Evolutionary conservation across 2,888 invertebrate species (phyloP).

Genomic region (Thereva nobilitata): DNA sequence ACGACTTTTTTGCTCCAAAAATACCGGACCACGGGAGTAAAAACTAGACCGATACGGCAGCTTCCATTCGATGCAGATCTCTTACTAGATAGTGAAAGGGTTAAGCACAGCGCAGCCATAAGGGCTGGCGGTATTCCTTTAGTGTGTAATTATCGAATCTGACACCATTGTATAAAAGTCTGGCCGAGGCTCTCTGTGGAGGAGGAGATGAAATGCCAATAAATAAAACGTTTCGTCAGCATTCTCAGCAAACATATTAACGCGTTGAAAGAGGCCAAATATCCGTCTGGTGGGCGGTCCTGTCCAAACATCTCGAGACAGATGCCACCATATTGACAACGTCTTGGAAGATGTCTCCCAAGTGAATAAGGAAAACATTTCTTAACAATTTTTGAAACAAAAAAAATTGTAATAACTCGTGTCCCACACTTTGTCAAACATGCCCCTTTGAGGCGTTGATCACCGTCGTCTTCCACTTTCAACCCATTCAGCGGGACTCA

Average conservation of each 20-base stretch:
- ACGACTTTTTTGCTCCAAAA: conserved; percentile 37
- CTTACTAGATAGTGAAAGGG: background rate
- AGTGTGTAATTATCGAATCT: no score
- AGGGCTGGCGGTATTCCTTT: no score
- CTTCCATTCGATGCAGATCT: background rate
- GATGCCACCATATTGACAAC: conserved; percentile 23
- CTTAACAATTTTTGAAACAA: background rate
- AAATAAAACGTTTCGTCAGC: conserved; percentile 15
- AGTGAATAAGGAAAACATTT: background rate
- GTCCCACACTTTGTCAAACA: conserved; percentile 10
- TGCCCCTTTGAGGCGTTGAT: conserved; percentile 5
- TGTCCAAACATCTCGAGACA: conserved; percentile 30
- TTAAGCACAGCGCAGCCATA: no score
- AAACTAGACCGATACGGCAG: conserved; percentile 7
- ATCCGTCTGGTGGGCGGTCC: conserved; percentile 21
- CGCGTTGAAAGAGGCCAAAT: background rate
- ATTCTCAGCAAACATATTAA: background rate
- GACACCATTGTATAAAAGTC: no score
- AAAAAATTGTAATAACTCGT: conserved; percentile 17
- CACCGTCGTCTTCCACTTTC: background rate
- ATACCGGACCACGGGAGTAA: conserved; percentile 28
- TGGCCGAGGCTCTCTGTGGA: background rate
- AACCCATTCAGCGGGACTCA: background rate
- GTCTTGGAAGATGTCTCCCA: conserved; percentile 10
- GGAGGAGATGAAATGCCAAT: background rate